Conservation (phyloP, 2,113 vertebrate genomes). For the Cyphomyrus discorhynchus region DNA sequence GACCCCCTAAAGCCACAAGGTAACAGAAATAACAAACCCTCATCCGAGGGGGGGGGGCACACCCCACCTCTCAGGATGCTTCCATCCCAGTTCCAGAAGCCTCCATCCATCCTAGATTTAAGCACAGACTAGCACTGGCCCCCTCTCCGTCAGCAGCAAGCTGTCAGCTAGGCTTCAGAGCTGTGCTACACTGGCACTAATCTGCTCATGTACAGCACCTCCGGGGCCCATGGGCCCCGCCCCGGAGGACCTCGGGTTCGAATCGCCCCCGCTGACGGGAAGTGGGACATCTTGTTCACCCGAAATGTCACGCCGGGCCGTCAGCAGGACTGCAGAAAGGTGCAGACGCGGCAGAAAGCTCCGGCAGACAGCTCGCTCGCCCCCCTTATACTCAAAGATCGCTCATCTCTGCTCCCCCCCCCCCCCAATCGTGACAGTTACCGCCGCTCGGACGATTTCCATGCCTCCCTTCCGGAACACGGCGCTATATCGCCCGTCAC, state of each 20-base stretch:
- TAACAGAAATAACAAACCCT: background rate
- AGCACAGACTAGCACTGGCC: background rate
- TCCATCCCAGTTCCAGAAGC: background rate
- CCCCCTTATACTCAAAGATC: background rate
- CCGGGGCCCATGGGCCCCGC: background rate
- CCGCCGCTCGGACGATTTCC: background rate
- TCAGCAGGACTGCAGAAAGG: background rate
- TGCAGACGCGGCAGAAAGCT: background rate
- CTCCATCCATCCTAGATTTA: background rate
- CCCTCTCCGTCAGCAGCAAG: background rate
- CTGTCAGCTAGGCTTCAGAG: background rate
- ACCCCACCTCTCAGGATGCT: background rate
- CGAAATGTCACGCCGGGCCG: background rate
- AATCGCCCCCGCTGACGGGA: background rate
- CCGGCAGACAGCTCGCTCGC: background rate
- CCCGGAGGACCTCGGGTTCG: background rate
- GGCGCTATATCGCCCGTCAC: background rate
- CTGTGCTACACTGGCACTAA: background rate
- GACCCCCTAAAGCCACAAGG: background rate
- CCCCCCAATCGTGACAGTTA: background rate
- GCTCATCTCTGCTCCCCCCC: background rate
- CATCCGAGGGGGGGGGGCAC: background rate
- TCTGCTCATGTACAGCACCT: slow-evolving; percentile 1
- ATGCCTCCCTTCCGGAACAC: background rate
- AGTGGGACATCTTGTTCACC: background rate